phyloP scores from a whole-genome alignment of 2,113 vertebrate genomes.

The Zosterops lateralis region DNA sequence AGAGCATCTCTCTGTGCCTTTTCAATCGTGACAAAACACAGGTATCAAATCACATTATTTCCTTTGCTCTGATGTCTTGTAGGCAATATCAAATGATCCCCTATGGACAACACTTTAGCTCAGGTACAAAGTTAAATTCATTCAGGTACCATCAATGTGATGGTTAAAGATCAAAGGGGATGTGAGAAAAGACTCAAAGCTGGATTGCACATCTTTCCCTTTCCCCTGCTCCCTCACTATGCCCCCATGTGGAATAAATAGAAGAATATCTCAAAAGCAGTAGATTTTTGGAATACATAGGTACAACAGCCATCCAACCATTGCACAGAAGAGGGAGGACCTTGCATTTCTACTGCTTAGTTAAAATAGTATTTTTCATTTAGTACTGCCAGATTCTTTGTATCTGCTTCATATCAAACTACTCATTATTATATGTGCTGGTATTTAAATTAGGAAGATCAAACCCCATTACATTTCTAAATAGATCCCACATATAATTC shows the following conservation, averaged over 20 bases:
- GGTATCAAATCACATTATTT: constrained; percentile 43
- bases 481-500: background rate
- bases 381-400: background rate
- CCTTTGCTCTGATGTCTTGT: constrained; percentile 12
- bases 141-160: background rate
- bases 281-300: background rate
- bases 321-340: background rate
- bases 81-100: background rate
- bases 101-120: background rate
- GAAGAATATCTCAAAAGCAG: background rate
- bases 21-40: background rate
- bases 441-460: background rate
- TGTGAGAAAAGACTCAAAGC: background rate
- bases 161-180: background rate
- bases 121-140: background rate
- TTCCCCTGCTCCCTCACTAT: background rate
- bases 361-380: background rate
- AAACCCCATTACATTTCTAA: background rate
- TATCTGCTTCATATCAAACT: background rate
- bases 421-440: background rate
- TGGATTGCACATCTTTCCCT: background rate
- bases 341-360: background rate
- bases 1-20: background rate
- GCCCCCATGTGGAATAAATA: background rate
- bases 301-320: background rate